phyloP scores from a whole-genome alignment of 2,113 vertebrate species.

The Pangasianodon gigas region DNA sequence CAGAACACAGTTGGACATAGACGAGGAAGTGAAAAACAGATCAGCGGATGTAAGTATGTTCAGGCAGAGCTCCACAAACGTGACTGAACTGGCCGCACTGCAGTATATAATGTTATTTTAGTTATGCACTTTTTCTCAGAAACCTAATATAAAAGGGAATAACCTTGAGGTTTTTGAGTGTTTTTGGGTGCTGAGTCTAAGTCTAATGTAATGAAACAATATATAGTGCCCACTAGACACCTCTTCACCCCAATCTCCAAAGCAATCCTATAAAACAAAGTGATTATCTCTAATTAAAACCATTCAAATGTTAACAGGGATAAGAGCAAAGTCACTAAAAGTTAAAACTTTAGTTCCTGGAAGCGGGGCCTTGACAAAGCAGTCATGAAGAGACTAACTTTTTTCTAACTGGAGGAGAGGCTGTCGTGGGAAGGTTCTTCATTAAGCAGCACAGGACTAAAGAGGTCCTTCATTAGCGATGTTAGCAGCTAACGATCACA shows the following conservation, averaged over 20 bases:
- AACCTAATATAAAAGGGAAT: constrained; percentile 11
- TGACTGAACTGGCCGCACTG: background rate
- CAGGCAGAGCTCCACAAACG: constrained; percentile 9
- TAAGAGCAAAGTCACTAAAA: constrained; percentile 41
- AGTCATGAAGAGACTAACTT: constrained; percentile 21
- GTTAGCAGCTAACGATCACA: constrained; percentile 43
- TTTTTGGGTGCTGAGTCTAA: background rate
- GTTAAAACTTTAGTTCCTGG: constrained; percentile 45
- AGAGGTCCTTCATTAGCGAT: constrained; percentile 59
- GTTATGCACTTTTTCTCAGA: background rate
- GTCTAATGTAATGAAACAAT: constrained; percentile 20
- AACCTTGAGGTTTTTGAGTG: constrained; percentile 1
- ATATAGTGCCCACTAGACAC: constrained; percentile 10
- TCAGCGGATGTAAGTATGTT: constrained; percentile 28
- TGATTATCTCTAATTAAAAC: constrained; percentile 54
- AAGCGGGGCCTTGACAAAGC: constrained; percentile 9
- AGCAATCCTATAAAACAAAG: constrained; percentile 52
- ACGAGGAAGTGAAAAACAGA: constrained; percentile 36
- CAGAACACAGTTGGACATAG: constrained; percentile 22
- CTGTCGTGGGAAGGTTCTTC: constrained; percentile 37
- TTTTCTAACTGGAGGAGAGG: constrained; percentile 19
- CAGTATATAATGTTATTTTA: background rate
- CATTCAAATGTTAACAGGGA: constrained; percentile 48
- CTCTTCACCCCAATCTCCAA: constrained; percentile 39
- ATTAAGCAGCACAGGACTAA: constrained; percentile 48